phyloP scores from a whole-genome alignment of 2,888 invertebrate species.

The Heteromurus nitidus region DNA sequence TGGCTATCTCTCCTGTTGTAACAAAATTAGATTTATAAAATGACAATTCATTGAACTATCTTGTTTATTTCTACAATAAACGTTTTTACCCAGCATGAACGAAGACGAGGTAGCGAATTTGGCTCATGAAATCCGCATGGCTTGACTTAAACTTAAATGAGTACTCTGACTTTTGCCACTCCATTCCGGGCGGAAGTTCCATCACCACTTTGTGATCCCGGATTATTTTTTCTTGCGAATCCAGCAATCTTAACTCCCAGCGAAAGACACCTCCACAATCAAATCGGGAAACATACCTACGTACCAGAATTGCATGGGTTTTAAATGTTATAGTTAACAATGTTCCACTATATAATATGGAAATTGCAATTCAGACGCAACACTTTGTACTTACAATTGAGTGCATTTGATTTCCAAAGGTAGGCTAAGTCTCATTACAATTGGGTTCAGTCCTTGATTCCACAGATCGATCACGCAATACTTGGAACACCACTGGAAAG shows the following conservation, averaged over 20 bases:
- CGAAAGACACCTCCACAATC: conserved; percentile 63
- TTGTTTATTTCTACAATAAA: background rate
- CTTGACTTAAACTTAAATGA: conserved; percentile 51
- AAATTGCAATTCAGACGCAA: background rate
- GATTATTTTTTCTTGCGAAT: conserved; percentile 50
- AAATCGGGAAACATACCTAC: conserved; percentile 61
- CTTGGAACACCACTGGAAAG: conserved; percentile 60
- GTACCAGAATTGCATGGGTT: no score
- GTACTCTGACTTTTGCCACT: conserved; percentile 33
- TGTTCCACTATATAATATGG: no score
- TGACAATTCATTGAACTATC: background rate
- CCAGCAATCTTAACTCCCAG: conserved; percentile 49
- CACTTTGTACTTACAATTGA: conserved; percentile 48
- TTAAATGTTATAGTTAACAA: no score
- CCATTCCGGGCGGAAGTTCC: conserved; percentile 13
- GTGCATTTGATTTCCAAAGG: conserved; percentile 65
- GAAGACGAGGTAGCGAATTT: conserved; percentile 59
- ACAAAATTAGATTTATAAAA: background rate
- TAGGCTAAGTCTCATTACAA: conserved; percentile 60
- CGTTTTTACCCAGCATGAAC: conserved; percentile 58
- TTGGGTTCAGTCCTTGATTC: conserved; percentile 63
- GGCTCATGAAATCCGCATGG: conserved; percentile 46
- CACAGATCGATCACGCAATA: conserved; percentile 61
- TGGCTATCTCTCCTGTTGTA: conserved; percentile 37
- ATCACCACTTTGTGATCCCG: conserved; percentile 33